phyloP scores from a whole-genome alignment of 2,797 vertebrate genomes.

The Cryptoblepharus egeriae region DNA sequence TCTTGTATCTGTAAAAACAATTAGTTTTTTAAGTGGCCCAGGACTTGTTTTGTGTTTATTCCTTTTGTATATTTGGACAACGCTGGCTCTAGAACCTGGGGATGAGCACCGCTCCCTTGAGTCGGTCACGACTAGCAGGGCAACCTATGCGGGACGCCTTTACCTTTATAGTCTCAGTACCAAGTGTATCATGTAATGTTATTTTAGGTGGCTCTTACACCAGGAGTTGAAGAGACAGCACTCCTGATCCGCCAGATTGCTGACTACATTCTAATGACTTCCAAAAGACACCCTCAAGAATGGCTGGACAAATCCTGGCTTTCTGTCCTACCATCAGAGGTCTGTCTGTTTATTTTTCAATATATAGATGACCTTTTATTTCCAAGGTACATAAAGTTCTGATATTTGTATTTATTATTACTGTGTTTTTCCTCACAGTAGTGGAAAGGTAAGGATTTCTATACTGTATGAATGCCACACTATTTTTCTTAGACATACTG shows the following conservation, averaged over 20 bases:
- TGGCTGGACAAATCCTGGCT: conserved; percentile 91
- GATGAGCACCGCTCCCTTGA: too few relatives aligned
- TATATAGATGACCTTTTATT: conserved; percentile 3
- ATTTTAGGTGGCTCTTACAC: conserved; percentile 84
- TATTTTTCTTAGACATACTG: too few relatives aligned
- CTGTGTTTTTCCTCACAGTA: fast-evolving
- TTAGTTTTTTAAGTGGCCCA: background rate
- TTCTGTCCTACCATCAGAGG: conserved; percentile 85
- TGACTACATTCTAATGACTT: conserved; percentile 82
- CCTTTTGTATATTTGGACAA: too few relatives aligned
- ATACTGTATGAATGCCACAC: too few relatives aligned
- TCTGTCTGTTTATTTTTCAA: conserved; percentile 77
- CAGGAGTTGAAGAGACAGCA: conserved; percentile 82
- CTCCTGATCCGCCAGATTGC: conserved; percentile 85
- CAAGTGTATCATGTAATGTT: conserved; percentile 36
- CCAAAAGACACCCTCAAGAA: conserved; percentile 75
- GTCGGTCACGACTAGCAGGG: too few relatives aligned
- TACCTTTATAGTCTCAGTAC: conserved; percentile 45
- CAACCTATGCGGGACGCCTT: too few relatives aligned
- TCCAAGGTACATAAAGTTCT: background rate
- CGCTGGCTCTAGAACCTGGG: too few relatives aligned
- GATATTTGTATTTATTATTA: background rate
- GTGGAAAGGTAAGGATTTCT: background rate
- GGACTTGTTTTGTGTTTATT: conserved; percentile 5
- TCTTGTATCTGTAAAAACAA: too few relatives aligned